Percentiles rank a stretch among this genome's conserved stretches.
These are phyloP conservation scores for Manis pentadactyla DNA, from an alignment of 2,797 vertebrate genomes.

Conservation along the genomic window DNA sequence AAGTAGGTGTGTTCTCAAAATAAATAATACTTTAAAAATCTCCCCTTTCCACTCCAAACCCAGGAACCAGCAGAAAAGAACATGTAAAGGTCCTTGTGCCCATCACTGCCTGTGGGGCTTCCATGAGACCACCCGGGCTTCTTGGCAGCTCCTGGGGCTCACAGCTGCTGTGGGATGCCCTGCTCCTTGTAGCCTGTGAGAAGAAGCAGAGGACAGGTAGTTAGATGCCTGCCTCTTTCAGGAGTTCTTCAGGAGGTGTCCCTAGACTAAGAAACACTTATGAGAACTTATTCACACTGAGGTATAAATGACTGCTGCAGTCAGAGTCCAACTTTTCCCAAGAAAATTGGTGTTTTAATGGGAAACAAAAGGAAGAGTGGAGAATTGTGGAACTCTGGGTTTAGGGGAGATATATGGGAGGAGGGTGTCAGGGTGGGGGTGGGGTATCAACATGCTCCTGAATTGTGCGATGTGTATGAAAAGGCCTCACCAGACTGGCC, in stretches of 20 bases:
- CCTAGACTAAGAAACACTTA: no score
- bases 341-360: background rate
- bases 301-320: background rate
- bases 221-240: conserved; percentile 38
- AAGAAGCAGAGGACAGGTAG: conserved; percentile 77
- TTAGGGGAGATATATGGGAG: background rate
- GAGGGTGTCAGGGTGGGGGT: background rate
- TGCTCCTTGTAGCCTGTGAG: conserved; percentile 94
- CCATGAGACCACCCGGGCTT: conserved; percentile 72
- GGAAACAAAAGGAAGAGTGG: background rate
- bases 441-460: rapidly evolving
- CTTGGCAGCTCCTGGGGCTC: conserved; percentile 76
- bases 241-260: background rate
- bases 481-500: background rate
- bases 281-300: background rate
- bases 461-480: background rate
- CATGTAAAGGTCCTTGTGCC: conserved; percentile 76
- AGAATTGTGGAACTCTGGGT: background rate
- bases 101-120: conserved; percentile 68
- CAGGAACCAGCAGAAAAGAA: conserved; percentile 82
- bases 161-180: conserved; percentile 93
- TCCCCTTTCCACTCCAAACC: conserved; percentile 71
- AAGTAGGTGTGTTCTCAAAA: conserved; percentile 58
- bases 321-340: background rate
- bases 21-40: conserved; percentile 61